Percentiles rank a stretch among this genome's conserved stretches.
Conservation (phyloP, 2,113 vertebrate genomes). For the Ammodytes marinus region DNA sequence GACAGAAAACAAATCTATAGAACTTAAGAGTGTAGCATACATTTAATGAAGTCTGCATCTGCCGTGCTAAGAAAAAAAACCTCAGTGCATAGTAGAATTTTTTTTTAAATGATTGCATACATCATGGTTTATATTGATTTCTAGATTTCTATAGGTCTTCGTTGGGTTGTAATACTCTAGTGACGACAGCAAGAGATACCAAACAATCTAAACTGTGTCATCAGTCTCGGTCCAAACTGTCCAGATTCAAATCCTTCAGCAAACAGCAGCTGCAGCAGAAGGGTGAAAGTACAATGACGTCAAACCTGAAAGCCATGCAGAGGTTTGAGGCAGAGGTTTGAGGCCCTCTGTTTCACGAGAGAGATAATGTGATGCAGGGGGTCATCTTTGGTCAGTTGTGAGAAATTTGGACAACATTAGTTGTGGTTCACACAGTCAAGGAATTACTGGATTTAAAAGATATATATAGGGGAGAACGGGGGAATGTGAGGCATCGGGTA, state of each 20-base stretch:
- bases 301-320: conserved; percentile 2
- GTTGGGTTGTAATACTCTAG: not conserved
- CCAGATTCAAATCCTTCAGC: not conserved
- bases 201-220: conserved; percentile 13
- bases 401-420: not conserved
- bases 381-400: not conserved
- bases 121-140: not conserved
- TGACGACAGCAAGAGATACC: conserved; percentile 10
- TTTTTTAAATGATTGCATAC: too few species aligned
- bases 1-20: too few species aligned
- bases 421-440: too few species aligned
- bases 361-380: not conserved
- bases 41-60: too few species aligned
- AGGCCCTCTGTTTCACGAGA: not conserved
- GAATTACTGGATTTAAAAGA: too few species aligned
- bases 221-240: not conserved
- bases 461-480: too few species aligned
- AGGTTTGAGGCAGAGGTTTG: not conserved
- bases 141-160: too few species aligned
- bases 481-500: too few species aligned
- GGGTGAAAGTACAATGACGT: conserved; percentile 57
- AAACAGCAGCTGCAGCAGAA: conserved; percentile 24
- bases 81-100: too few species aligned
- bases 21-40: too few species aligned
- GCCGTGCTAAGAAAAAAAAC: too few species aligned